Percentiles rank a stretch among this genome's conserved stretches.
Conservation (phyloP, 2,888 invertebrate genomes). For the Aporophyla nigra region DNA sequence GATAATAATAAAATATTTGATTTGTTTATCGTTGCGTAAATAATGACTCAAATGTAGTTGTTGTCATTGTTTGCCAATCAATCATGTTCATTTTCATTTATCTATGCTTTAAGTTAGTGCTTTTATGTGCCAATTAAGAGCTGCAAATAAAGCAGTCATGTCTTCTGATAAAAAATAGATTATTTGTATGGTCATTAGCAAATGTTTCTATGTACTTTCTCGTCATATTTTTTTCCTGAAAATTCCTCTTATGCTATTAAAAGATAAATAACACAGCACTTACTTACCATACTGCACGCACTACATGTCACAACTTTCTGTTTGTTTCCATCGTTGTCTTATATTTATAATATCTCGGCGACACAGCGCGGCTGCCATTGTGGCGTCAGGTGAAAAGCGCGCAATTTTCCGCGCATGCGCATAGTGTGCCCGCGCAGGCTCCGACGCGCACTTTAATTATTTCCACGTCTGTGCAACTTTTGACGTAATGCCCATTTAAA, state of each 20-base stretch:
- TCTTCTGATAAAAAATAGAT: not conserved
- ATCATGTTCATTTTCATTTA: not conserved
- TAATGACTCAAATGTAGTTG: not conserved
- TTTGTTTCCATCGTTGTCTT: constrained; percentile 50
- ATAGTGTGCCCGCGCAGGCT: constrained; percentile 62
- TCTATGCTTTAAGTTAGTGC: not conserved
- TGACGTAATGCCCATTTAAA: constrained; percentile 61
- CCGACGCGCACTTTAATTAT: constrained; percentile 68
- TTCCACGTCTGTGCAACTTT: constrained; percentile 75
- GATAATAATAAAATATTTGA: constrained; percentile 26
- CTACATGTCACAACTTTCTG: constrained; percentile 63
- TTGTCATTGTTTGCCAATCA: not conserved
- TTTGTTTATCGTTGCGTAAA: constrained; percentile 2
- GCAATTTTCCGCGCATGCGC: constrained; percentile 74
- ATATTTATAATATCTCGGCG: constrained; percentile 67
- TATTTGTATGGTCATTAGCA: not conserved
- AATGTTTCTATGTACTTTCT: not conserved
- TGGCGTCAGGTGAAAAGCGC: constrained; percentile 71
- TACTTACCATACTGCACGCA: constrained; percentile 66
- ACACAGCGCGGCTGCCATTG: constrained; percentile 53
- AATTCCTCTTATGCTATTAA: not conserved
- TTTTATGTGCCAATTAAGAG: not conserved
- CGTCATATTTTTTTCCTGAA: not conserved
- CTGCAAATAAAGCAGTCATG: not conserved
- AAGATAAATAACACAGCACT: constrained; percentile 31